Base-by-base conservation (phyloP, 2,113 vertebrate genomes). In the Solea senegalensis region DNA sequence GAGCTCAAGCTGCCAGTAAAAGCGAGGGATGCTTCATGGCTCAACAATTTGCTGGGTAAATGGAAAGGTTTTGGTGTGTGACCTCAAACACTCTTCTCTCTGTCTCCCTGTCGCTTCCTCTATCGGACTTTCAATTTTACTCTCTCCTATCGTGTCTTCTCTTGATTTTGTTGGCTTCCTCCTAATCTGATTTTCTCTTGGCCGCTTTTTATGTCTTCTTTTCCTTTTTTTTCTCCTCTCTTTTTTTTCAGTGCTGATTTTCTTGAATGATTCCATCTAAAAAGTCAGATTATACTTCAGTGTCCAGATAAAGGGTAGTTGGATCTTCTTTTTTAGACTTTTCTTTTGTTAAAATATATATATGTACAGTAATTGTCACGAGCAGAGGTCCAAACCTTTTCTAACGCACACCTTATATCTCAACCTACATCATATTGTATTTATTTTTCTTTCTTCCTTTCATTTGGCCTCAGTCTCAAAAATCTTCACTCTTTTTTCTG, bases 21-120 rank as follows among this genome's bases (percentile, higher is more conserved):
- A 86, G 75, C 79, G 64, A 73, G 87, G 79, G 89, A 92, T 92
- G 91, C 92, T 93, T 94, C 94, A 94, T 91, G 90, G 90, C 91
- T 92, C 86, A 94, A 90, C 90, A 93, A 94, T 94, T 93, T 65
- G 89, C 91, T 88, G 88, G 86, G 89, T 92, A 91, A 92, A 91
- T 92, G 89, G 92, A 93, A 93, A 94, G 91, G 86, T 63, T 90
- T 92, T 86, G 78, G 78, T 89, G 80, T 83, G 86, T 87, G 86
- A 93, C 93, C 92, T 93, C 89, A 93, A 86, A 88, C 88, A 82
- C 83, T 82, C 87, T 61, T 15, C 61, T 56, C 3, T 69, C 43
- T 78, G 34, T 69, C 62, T 71, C 52, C 40, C 49, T 26, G 26
- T 56, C 16, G 9, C 34, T 26, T 15, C 5, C 50, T 70, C 21